Percentiles rank a stretch among this genome's conserved stretches.
Conservation (phyloP, 2,113 vertebrate species). For the Bos javanicus region DNA sequence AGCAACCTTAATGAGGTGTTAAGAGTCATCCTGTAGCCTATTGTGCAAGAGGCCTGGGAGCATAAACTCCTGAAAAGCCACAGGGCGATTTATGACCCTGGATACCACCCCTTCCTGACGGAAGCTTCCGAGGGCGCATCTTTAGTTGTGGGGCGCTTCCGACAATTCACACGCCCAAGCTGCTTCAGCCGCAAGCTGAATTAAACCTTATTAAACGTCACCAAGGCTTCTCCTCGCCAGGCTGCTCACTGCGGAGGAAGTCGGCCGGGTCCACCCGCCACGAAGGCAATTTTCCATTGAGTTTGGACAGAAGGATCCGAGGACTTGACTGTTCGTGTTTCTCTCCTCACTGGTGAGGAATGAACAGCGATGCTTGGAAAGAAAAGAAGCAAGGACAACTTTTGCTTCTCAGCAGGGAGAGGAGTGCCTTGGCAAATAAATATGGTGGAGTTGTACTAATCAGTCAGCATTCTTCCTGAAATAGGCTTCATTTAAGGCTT, state of each 20-base stretch:
- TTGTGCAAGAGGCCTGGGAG: slow-evolving; percentile 78
- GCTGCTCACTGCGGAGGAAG: neutral
- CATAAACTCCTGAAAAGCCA: slow-evolving; percentile 82
- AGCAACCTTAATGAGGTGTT: slow-evolving; percentile 85
- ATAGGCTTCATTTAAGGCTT: neutral
- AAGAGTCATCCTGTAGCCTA: slow-evolving; percentile 76
- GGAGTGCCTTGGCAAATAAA: neutral
- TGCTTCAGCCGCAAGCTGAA: slow-evolving; percentile 57
- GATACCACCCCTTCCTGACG: slow-evolving; percentile 80
- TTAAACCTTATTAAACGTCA: slow-evolving; percentile 55
- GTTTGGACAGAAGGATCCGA: neutral
- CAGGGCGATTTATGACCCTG: slow-evolving; percentile 80
- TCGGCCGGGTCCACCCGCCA: fast-evolving
- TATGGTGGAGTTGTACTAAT: neutral
- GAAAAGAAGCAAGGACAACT: neutral
- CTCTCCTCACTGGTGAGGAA: neutral
- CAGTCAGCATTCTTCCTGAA: neutral
- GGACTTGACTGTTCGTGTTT: neutral
- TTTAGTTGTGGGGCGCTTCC: slow-evolving; percentile 65
- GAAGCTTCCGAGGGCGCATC: slow-evolving; percentile 70
- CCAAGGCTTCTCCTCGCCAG: neutral
- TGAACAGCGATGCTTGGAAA: neutral
- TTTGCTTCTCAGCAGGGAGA: neutral
- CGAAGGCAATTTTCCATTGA: neutral
- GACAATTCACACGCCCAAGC: slow-evolving; percentile 70